Base-by-base conservation (phyloP, 2,888 invertebrate genomes). In the Epistrophe eligans region DNA sequence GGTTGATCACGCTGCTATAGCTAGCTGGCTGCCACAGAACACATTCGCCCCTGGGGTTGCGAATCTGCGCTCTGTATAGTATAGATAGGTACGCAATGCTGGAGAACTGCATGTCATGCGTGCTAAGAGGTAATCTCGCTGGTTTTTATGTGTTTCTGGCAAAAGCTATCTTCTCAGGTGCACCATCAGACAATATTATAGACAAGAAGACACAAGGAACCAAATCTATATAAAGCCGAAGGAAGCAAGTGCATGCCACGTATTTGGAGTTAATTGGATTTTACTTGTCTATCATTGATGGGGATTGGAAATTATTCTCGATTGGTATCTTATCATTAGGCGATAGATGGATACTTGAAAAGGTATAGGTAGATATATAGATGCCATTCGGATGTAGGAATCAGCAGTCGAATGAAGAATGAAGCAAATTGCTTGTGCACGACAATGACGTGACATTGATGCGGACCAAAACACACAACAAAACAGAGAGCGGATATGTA, bases 211-310 rank as follows among this genome's bases (percentile, higher is more conserved):
- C 48, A 28, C 52, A 70, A 38, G 70, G 38, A 70, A 45, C 52
- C 60, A 72, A 62, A 24, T 24, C 24, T 24, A 66, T 71, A 52
- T 55, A 60, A 35, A 19, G 28, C 35, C 73, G 58, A 45, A 77
- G 81, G 77, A 85, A 77, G 73, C 77, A 83, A 87, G 83, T 87
- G 83, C 89, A 89, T 89, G 85, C 88, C 88, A 87, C 89, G 90
- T 91, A 90, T 90, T 91, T 90, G 90, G 90, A 90, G 90, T 91
- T 92, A 92, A 92, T 92, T 92, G 92, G 91, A 91, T 90, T 91
- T 91, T 91, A 90, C 90, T 89, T 89, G 89, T 89, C 87, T 89
- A 89, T 90, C 89, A 90, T 84, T 90, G 88, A 62, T 43, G 35
- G 62, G 28, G 88, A 89, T 89, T 89, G 88, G 88, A 89, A 89